Evolutionary conservation across 1,140 invertebrate species (phyloP), one percentile per base, ranked within the genome.

Genomic region (Drosophila serrata): DNA sequence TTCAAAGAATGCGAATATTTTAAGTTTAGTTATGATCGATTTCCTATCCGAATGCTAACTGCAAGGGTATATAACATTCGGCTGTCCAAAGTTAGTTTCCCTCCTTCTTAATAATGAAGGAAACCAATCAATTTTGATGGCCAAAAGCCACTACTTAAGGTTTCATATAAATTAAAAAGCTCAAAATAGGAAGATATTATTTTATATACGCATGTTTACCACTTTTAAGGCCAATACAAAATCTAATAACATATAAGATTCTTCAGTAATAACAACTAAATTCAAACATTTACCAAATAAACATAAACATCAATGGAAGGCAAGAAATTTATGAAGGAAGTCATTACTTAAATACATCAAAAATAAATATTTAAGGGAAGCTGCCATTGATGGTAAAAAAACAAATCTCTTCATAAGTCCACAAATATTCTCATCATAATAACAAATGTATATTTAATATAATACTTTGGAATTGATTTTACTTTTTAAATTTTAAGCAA

Each of bases 71-170:
- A 24, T 4, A 24, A 24, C 2, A 2, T 24, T 24, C 4, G 24
- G 24, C 24, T 24, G 2, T 24, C 24, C 24, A 4, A 24, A 24
- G 24, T 33, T 33, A 9, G 33, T 33, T 9, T 33, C 12, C 33
- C 4, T 33, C 12, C 11, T 35, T 69, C 45, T 69, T 43, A 69
- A 69, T 69, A 40, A 62, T 43, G 39, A 27, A 49, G 29, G 35
- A 67, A 69, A 53, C 61, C 65, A 53, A 67, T 69, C 65, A 67
- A 67, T 43, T 69, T 69, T 49, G 51, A 69, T 67, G 37, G 31
- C 3, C 35, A 45, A 69, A 55, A 64, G 19, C 35, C 48, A 12
- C 37, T 45, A 35, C 62, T 45, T 51, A 17, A 65, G 40, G 29
- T 49, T 19, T 17, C 9, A 48, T 48, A 19, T n/a, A 48, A 62